Base-by-base conservation (phyloP, 2,113 vertebrate genomes). In the Phyllostomus discolor region DNA sequence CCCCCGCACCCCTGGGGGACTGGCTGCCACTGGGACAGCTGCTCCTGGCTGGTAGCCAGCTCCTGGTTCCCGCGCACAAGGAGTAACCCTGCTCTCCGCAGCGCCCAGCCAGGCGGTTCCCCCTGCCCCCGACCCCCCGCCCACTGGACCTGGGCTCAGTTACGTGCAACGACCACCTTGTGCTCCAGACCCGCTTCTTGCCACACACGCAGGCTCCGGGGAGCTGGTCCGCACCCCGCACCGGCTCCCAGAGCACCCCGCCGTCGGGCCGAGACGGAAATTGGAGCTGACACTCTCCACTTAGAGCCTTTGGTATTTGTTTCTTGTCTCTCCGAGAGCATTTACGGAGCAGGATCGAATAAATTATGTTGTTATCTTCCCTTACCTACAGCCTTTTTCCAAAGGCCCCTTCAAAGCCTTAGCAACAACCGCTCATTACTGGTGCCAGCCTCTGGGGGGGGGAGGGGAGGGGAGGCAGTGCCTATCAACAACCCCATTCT, bases 261-360 rank as follows among this genome's bases (percentile, higher is more conserved):
- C 46, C 10, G 54, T 59, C 35, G 64, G 75, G 72, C 1, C 4
- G 50, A 93, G 52, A 88, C 70, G 35, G 87, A 84, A 91, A 97
- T 67, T 91, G 87, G 33, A 97, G 48, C 82, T 94, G 93, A 97
- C 82, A 81, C 75, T 67, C 48, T 93, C 89, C 73, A 95, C 89
- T 96, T 96, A 96, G 59, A 86, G 59, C 72, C 91, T 82, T 96
- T 93, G 83, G 69, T 73, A 67, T 94, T 97, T 96, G 81, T 95
- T 96, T 96, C 92, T 96, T 82, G 76, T 90, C 83, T 86, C 87
- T 93, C 54, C 95, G 79, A 91, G 79, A 93, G 90, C 75, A 76
- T 80, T 88, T 91, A 80, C 67, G 72, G 75, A 10, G 64, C 83
- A 93, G 17, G 41, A 90, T 62, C 1, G 41, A 88, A 59, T 95